phyloP scores from a whole-genome alignment of 2,113 vertebrate genomes.

The Tamias sibiricus region DNA sequence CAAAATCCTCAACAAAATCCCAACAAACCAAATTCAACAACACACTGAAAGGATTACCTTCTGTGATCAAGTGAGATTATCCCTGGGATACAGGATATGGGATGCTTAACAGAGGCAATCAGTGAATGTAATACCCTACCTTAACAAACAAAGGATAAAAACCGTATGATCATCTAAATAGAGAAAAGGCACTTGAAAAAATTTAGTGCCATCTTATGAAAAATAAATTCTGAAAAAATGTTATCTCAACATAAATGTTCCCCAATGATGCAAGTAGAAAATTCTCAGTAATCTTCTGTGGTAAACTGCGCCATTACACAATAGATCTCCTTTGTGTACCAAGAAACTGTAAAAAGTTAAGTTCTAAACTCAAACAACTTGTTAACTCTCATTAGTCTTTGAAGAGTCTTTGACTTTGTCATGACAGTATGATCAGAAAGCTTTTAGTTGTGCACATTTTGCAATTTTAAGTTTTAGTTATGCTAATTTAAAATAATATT shows the following conservation, averaged over 20 bases:
- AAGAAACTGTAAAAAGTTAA: background rate
- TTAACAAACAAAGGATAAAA: background rate
- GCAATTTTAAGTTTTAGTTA: slow-evolving; percentile 3
- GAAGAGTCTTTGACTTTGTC: no score
- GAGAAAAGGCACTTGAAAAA: background rate
- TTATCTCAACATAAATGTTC: background rate
- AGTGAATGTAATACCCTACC: background rate
- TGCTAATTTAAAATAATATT: background rate
- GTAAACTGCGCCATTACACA: background rate
- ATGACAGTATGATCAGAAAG: background rate
- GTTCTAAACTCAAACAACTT: background rate
- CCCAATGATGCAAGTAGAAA: background rate
- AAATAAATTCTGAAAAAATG: background rate
- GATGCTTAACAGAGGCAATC: background rate
- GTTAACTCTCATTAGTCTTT: background rate
- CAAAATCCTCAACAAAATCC: background rate
- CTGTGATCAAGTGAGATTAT: background rate
- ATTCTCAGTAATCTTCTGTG: background rate
- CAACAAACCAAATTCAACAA: background rate
- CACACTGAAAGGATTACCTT: background rate
- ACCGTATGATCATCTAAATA: background rate
- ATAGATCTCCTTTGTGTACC: background rate
- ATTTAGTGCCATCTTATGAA: background rate
- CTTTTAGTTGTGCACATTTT: slow-evolving; percentile 7
- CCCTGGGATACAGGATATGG: background rate